Percentiles rank a stretch among this genome's conserved stretches.
These are phyloP conservation scores for Myotis vivesi DNA, from an alignment of 2,797 vertebrate genomes.

Conservation along the genomic window DNA sequence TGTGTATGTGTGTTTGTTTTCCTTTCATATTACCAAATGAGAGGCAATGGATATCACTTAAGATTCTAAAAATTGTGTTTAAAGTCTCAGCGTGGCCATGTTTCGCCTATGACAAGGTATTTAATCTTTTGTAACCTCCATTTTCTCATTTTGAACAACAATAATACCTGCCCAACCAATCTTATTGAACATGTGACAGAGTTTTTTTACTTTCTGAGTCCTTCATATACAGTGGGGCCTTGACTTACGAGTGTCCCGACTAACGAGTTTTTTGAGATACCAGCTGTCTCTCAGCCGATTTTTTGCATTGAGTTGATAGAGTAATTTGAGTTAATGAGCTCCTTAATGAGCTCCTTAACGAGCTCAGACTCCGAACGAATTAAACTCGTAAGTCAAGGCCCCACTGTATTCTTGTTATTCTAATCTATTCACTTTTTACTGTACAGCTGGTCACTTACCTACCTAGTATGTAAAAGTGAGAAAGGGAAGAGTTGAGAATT, in stretches of 20 bases:
- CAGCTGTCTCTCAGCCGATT: too few species aligned
- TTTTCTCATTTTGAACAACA: background rate
- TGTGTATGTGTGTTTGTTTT: background rate
- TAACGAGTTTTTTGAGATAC: too few species aligned
- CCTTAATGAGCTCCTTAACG: too few species aligned
- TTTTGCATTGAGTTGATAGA: too few species aligned
- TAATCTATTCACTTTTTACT: background rate
- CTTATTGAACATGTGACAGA: background rate
- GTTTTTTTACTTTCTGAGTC: background rate
- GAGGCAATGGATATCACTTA: conserved; percentile 31
- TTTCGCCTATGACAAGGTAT: background rate
- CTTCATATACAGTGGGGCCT: background rate
- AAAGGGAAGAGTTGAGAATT: background rate
- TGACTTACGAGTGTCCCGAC: too few species aligned
- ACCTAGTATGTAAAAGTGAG: background rate
- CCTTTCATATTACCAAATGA: conserved; percentile 23
- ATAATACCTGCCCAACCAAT: background rate
- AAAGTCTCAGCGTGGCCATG: background rate
- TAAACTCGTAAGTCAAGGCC: too few species aligned
- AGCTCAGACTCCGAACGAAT: too few species aligned
- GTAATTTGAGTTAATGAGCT: too few species aligned
- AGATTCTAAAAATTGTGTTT: background rate
- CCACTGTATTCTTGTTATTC: background rate
- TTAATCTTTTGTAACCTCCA: background rate
- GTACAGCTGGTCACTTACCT: background rate